Evolutionary conservation across 2,888 invertebrate species (phyloP), one percentile per base, ranked within the genome.

Genomic region (Platynereis dumerilii): DNA sequence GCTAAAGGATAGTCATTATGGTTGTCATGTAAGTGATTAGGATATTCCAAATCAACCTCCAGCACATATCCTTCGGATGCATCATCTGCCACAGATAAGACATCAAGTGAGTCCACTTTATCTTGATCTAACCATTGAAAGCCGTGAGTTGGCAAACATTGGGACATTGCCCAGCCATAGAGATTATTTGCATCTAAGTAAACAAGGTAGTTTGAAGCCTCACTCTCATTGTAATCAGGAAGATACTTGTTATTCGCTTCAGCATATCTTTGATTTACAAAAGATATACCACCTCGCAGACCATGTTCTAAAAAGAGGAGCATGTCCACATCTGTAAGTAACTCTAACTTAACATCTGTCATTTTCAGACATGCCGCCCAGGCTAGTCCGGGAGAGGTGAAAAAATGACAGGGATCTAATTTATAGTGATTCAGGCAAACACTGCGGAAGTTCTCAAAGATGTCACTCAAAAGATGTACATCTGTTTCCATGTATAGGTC

Each of bases 21-120:
- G 5, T 10, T 5, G 52, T 80, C 75, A 65, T 85, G 83, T 34
- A 83, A 64, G 15, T 75, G 61, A n/a, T 73, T 24, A 2, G 84
- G 83, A 72, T 86, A 85, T 44, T 79, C 74, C 28, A 86, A 62
- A 66, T 86, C 84, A 3, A 85, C 84, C 68, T 85, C 83, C 2
- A 85, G 69, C 26, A 85, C 76, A 63, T 80, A 83, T 0, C 81
- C 82, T 45, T 59, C 44, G 7, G 39, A n/a, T 7, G 59, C 59
- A 27, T 45, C 45, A 24, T 59, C 45, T n/a, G 59, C n/a, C 26
- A 39, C 26, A n/a, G 20, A 15, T 24, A 2, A 12, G 12, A 59
- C 24, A 15, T 59, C 48, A n/a, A 52, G 3, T 22, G n/a, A 3
- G 17, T 52, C 52, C 3, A 52, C 17, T n/a, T n/a, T 17, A 10